These are phyloP conservation scores for Odontamblyopus lacepedii DNA, from an alignment of 2,797 vertebrate genomes.

Conservation along the genomic window DNA sequence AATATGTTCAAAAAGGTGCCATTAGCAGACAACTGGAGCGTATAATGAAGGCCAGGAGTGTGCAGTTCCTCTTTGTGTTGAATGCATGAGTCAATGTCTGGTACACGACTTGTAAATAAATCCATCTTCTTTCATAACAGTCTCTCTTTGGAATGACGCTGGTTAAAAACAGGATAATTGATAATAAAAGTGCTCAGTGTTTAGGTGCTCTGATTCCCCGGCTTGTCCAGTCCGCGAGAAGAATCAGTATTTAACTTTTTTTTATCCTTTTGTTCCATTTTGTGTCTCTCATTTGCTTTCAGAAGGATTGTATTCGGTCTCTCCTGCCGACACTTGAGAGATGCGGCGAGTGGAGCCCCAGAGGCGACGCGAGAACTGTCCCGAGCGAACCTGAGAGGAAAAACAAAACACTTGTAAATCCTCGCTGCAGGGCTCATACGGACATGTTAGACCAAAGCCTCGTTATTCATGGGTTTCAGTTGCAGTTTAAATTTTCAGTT, in stretches of 20 bases:
- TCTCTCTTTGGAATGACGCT: constrained; percentile 81
- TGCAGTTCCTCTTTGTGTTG: constrained; percentile 30
- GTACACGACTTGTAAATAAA: constrained; percentile 43
- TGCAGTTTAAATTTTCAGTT: background rate
- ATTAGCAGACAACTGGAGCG: constrained; percentile 44
- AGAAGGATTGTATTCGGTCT: constrained; percentile 88
- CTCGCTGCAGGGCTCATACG: constrained; percentile 27
- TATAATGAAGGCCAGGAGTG: constrained; percentile 37
- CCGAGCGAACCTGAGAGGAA: constrained; percentile 83
- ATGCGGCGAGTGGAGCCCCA: constrained; percentile 91
- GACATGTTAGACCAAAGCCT: constrained; percentile 20
- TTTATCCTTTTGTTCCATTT: background rate
- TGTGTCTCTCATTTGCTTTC: constrained; percentile 72
- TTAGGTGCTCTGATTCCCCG: constrained; percentile 54
- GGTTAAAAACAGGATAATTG: constrained; percentile 56
- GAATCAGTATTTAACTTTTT: constrained; percentile 10
- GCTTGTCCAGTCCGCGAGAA: constrained; percentile 19
- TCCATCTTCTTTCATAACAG: constrained; percentile 41
- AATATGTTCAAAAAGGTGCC: constrained; percentile 40
- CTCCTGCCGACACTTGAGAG: constrained; percentile 90
- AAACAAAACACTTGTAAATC: constrained; percentile 28
- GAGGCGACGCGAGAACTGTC: constrained; percentile 87
- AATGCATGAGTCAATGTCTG: constrained; percentile 43
- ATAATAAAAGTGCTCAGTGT: constrained; percentile 76
- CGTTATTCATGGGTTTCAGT: constrained; percentile 32